Conservation (phyloP, 2,888 invertebrate genomes). For the Troides aeacus region DNA sequence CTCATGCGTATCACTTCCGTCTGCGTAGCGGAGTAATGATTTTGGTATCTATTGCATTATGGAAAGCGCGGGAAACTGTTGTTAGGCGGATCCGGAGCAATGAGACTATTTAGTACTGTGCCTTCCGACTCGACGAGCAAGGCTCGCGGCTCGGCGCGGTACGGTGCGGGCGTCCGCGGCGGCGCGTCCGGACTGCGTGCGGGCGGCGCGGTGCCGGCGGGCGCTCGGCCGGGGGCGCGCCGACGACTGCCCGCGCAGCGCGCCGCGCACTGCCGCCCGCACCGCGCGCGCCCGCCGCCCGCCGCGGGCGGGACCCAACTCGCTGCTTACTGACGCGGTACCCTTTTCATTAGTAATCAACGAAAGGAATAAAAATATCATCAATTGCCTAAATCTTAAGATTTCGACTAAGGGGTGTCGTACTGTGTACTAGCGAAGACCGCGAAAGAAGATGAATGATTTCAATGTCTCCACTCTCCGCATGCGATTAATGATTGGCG, state of each 20-base stretch:
- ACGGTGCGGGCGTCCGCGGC: conserved; percentile 29
- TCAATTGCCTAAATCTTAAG: not conserved
- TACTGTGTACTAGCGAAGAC: not conserved
- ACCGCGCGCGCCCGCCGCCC: not conserved
- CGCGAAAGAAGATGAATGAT: not conserved
- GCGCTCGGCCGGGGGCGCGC: conserved; percentile 29
- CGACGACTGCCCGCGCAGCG: conserved; percentile 19
- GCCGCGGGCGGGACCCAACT: not conserved
- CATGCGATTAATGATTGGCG: too few relatives aligned
- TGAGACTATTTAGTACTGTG: not conserved
- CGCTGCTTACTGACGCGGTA: not conserved
- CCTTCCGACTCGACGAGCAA: conserved; percentile 8
- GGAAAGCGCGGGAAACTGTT: conserved; percentile 12
- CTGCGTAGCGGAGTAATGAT: conserved; percentile 13
- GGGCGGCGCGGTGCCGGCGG: conserved; percentile 33
- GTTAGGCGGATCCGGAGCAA: conserved; percentile 1
- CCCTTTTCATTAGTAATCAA: not conserved
- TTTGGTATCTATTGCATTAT: conserved; percentile 17
- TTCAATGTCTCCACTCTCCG: too few relatives aligned
- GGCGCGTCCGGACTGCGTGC: conserved; percentile 29
- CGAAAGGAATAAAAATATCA: not conserved
- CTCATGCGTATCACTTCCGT: conserved; percentile 3
- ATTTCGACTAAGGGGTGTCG: not conserved
- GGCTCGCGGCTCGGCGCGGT: conserved; percentile 30
- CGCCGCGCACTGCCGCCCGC: not conserved